A percentile compares a stretch with the other conserved stretches of the same genome.
Evolutionary conservation across 92 coral and sea anemone species (phyloP).

Genomic region (Phymanthus crucifer): DNA sequence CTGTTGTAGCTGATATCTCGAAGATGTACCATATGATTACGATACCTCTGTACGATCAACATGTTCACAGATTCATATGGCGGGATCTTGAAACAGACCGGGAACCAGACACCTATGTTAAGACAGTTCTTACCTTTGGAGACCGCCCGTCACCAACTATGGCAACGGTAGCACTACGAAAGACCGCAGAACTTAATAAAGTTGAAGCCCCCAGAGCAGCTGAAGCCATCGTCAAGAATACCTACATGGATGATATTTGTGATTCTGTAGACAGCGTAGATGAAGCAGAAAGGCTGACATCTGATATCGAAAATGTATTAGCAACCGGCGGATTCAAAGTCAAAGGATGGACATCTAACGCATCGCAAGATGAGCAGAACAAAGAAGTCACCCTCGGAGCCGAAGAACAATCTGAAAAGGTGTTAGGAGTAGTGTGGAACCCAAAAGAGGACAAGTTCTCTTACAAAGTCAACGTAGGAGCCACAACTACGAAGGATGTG

Average conservation of each 20-base stretch:
- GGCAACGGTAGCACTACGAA: conserved; percentile 49
- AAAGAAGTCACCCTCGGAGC: conserved; percentile 11
- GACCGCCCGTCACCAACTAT: conserved; percentile 45
- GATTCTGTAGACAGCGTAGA: conserved; percentile 51
- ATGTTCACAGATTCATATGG: conserved; percentile 50
- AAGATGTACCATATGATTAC: conserved; percentile 39
- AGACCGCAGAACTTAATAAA: conserved; percentile 47
- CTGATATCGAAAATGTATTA: conserved; percentile 43
- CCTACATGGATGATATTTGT: conserved; percentile 67
- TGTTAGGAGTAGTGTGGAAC: conserved; percentile 58
- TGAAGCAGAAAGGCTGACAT: conserved; percentile 35
- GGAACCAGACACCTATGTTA: conserved; percentile 48
- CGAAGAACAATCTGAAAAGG: conserved; percentile 38
- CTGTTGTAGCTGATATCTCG: conserved; percentile 13
- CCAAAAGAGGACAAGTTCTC: conserved; percentile 25
- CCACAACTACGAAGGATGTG: background rate
- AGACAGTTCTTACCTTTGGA: conserved; percentile 45
- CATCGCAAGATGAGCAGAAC: conserved; percentile 1
- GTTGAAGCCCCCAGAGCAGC: conserved; percentile 59
- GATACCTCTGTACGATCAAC: conserved; percentile 25
- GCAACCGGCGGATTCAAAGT: conserved; percentile 50
- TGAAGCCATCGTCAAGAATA: conserved; percentile 36
- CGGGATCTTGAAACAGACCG: conserved; percentile 21
- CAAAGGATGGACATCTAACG: conserved; percentile 43
- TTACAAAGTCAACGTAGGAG: conserved; percentile 47